phyloP scores from a whole-genome alignment of 35 echinoderm and acorn worm genomes.

The Lytechinus pictus region DNA sequence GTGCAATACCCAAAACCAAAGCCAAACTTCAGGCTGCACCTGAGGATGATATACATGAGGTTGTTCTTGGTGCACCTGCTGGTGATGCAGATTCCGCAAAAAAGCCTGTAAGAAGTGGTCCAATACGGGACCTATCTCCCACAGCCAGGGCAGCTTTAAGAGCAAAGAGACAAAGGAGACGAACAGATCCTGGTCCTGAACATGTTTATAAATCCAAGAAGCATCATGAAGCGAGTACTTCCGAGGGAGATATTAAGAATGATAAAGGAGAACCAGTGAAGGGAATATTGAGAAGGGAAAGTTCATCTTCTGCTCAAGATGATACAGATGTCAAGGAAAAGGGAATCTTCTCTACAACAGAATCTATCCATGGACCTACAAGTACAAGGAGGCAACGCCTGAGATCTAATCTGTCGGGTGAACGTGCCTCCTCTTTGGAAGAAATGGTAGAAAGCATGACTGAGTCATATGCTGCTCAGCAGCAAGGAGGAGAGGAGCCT shows the following conservation, averaged over 20 bases:
- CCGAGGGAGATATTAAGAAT: conserved; percentile 45
- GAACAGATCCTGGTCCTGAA: conserved; percentile 81
- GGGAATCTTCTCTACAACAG: conserved; percentile 43
- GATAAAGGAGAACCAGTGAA: conserved; percentile 32
- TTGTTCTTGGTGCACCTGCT: neutral
- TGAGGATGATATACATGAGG: neutral
- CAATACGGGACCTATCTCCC: conserved; percentile 57
- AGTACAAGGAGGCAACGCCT: conserved; percentile 49
- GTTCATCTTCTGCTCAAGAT: conserved; percentile 54
- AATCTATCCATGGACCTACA: conserved; percentile 44
- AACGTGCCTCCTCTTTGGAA: conserved; percentile 62
- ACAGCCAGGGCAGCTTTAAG: conserved; percentile 54
- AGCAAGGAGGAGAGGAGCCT: conserved; percentile 58
- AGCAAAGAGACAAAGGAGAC: conserved; percentile 70
- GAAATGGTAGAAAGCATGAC: conserved; percentile 62
- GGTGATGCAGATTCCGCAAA: neutral
- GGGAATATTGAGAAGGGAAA: conserved; percentile 33
- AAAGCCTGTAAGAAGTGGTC: neutral
- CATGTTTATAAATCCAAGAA: conserved; percentile 47
- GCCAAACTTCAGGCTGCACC: conserved; percentile 24
- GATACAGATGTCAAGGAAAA: conserved; percentile 53
- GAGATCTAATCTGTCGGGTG: conserved; percentile 67
- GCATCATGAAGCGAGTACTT: conserved; percentile 21
- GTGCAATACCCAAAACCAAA: conserved; percentile 52
- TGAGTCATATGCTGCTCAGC: conserved; percentile 60